Percentiles rank a stretch among this genome's conserved stretches.
phyloP scores from a whole-genome alignment of 2,888 invertebrate species.

The Hipparchia semele region DNA sequence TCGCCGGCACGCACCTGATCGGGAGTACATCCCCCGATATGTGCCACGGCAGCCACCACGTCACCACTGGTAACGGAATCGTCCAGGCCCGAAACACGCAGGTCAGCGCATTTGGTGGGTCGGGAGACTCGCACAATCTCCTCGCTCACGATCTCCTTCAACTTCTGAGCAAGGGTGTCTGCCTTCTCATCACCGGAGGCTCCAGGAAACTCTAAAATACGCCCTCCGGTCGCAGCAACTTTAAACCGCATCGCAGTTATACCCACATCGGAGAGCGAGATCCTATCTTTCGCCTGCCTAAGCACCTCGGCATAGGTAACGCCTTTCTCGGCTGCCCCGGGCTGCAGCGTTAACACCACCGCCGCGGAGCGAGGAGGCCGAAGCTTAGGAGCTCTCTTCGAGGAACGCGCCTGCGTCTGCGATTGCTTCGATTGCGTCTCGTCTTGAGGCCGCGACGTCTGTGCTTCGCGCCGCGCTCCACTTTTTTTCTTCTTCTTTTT shows the following conservation, averaged over 20 bases:
- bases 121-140: too few relatives aligned
- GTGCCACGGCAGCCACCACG: conserved; percentile 16
- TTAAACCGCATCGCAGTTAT: too few relatives aligned
- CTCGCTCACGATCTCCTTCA: too few relatives aligned
- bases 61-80: conserved; percentile 28
- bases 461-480: neutral
- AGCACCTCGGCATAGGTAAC: too few relatives aligned
- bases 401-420: neutral
- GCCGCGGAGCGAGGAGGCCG: neutral
- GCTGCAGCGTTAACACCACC: neutral
- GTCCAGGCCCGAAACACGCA: neutral
- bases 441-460: neutral
- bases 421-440: neutral
- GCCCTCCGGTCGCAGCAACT: too few relatives aligned
- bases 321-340: too few relatives aligned
- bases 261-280: too few relatives aligned
- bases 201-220: too few relatives aligned
- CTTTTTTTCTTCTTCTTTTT: neutral
- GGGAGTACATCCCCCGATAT: conserved; percentile 13
- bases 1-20: conserved; percentile 16
- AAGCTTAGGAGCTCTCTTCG: neutral
- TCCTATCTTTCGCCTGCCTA: too few relatives aligned
- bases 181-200: too few relatives aligned
- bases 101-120: neutral
- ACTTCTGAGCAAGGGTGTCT: too few relatives aligned